These are phyloP conservation scores for Heliocidaris erythrogramma DNA, from an alignment of 35 echinoderm and acorn worm species.

Conservation along the genomic window DNA sequence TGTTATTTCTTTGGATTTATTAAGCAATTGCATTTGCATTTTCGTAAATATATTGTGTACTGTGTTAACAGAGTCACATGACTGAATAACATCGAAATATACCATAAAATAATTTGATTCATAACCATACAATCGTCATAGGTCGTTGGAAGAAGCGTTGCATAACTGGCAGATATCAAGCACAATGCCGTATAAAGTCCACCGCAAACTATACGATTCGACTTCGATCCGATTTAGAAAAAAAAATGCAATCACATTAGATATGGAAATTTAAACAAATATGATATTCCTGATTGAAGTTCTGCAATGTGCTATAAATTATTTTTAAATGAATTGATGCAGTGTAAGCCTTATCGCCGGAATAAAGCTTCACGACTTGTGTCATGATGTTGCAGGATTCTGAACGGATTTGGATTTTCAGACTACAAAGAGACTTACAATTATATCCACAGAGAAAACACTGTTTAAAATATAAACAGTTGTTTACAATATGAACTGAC, in stretches of 20 bases:
- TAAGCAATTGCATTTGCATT: conserved; percentile 12
- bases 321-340: background rate
- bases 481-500: too few species aligned
- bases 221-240: background rate
- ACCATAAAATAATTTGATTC: background rate
- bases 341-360: background rate
- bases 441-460: too few species aligned
- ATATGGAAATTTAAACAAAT: too few species aligned
- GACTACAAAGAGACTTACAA: background rate
- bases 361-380: background rate
- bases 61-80: conserved; percentile 1
- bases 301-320: background rate
- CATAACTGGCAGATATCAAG: background rate
- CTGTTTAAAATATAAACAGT: too few species aligned
- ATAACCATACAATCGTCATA: background rate
- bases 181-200: background rate
- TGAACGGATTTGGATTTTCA: background rate
- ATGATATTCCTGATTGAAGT: too few species aligned
- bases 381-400: too few species aligned
- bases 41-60: background rate
- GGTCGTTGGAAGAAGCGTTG: background rate
- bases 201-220: background rate
- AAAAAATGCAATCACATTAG: too few species aligned
- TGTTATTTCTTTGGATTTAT: background rate
- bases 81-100: background rate